phyloP scores from a whole-genome alignment of 2,113 vertebrate species.

The Siniperca knerii region DNA sequence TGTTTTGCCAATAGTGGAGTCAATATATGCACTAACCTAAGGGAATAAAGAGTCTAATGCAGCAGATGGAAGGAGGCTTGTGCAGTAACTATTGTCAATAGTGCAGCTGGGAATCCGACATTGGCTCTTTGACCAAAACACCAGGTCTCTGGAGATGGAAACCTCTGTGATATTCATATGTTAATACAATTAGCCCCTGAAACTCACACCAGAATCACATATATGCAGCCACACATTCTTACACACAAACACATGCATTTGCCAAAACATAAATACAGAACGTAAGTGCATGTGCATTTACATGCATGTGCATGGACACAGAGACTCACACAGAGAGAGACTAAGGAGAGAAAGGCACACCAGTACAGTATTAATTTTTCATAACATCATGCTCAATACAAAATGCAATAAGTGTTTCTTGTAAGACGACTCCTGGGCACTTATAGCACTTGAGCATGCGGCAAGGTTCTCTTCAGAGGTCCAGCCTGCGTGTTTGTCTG shows the following conservation, averaged over 20 bases:
- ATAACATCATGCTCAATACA: slow-evolving; percentile 87
- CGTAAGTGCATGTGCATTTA: slow-evolving; percentile 22
- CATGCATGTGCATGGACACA: slow-evolving; percentile 37
- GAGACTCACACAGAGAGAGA: slow-evolving; percentile 42
- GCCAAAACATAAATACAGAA: slow-evolving; percentile 40
- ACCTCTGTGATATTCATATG: slow-evolving; percentile 50
- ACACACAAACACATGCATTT: slow-evolving; percentile 18
- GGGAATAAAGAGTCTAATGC: slow-evolving; percentile 70
- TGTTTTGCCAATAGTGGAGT: slow-evolving; percentile 85
- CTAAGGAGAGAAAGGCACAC: slow-evolving; percentile 74
- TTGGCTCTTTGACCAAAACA: slow-evolving; percentile 62
- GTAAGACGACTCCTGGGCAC: slow-evolving; percentile 86
- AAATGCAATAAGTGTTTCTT: slow-evolving; percentile 88
- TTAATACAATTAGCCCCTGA: slow-evolving; percentile 31
- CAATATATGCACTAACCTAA: slow-evolving; percentile 71
- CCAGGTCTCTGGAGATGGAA: slow-evolving; percentile 50
- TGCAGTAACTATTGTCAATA: slow-evolving; percentile 72
- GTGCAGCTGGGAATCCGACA: slow-evolving; percentile 59
- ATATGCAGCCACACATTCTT: slow-evolving; percentile 29
- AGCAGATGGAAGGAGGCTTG: slow-evolving; percentile 70
- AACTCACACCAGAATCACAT: slow-evolving; percentile 20
- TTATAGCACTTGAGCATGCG: slow-evolving; percentile 83
- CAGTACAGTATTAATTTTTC: slow-evolving; percentile 85
- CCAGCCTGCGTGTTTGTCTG: slow-evolving; percentile 71
- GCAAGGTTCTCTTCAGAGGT: slow-evolving; percentile 73